Percentiles rank a stretch among this genome's conserved stretches.
Conservation (phyloP, 64 coral and sea anemone genomes). For the Acropora tenuis region DNA sequence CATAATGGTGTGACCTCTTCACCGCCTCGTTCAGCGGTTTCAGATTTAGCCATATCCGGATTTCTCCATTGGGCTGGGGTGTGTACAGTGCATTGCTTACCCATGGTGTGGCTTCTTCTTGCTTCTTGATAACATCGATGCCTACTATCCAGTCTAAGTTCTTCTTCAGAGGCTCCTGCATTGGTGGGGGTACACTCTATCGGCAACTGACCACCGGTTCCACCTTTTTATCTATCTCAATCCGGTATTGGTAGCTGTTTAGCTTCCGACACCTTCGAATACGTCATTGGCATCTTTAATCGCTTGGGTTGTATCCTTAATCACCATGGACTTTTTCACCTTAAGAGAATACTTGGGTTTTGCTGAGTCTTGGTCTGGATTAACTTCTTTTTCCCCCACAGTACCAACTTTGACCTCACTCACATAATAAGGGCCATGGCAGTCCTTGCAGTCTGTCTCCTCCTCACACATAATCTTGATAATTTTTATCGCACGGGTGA, state of each 20-base stretch:
- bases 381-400: no score
- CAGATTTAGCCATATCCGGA: conserved; percentile 79
- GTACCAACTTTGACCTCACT: conserved; percentile 47
- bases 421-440: conserved; percentile 81
- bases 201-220: conserved; percentile 19
- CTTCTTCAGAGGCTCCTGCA: no score
- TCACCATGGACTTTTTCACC: conserved; percentile 74
- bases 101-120: no score
- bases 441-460: conserved; percentile 78
- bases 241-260: no score
- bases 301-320: background rate
- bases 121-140: no score
- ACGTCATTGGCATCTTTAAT: no score
- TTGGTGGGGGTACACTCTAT: background rate
- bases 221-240: background rate
- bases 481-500: background rate
- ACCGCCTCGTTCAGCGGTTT: conserved; percentile 57
- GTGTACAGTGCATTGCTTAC: conserved; percentile 60
- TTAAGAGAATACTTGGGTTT: conserved; percentile 5
- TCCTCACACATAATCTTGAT: conserved; percentile 79
- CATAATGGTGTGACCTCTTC: no score
- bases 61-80: conserved; percentile 83
- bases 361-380: no score
- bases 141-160: no score
- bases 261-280: no score